A percentile compares a stretch with the other conserved stretches of the same genome.
Conservation (phyloP, 2,888 invertebrate species). For the Bruchidius siliquastri region DNA sequence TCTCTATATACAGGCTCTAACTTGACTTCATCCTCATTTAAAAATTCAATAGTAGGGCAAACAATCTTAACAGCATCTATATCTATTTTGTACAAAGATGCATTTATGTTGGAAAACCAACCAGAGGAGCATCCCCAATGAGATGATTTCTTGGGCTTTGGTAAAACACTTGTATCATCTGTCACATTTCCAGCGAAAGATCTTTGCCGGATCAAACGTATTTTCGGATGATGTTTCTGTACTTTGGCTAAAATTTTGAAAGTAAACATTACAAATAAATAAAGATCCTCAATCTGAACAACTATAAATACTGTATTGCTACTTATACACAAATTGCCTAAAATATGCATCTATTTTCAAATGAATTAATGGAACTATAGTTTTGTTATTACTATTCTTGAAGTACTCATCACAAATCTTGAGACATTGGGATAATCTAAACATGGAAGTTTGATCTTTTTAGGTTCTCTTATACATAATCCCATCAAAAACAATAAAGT, state of each 20-base stretch:
- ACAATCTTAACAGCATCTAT: constrained; percentile 37
- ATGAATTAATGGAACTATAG: too few relatives aligned
- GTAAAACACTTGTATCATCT: neutral
- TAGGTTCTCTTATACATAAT: too few relatives aligned
- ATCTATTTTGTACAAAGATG: constrained; percentile 25
- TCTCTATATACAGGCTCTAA: constrained; percentile 31
- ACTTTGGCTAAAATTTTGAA: constrained; percentile 7
- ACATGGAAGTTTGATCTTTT: too few relatives aligned
- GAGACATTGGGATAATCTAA: too few relatives aligned
- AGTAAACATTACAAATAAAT: neutral
- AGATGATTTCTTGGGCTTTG: neutral
- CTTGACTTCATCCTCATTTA: constrained; percentile 40
- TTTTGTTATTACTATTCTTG: too few relatives aligned
- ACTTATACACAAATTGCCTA: too few relatives aligned
- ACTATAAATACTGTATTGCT: neutral
- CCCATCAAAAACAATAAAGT: too few relatives aligned
- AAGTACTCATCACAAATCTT: too few relatives aligned
- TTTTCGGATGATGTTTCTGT: constrained; percentile 5
- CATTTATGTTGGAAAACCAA: constrained; percentile 13
- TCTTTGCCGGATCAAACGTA: constrained; percentile 14
- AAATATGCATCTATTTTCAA: too few relatives aligned
- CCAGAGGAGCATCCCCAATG: constrained; percentile 20
- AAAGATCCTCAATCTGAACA: too few relatives aligned
- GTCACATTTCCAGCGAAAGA: neutral
- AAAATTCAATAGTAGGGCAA: constrained; percentile 37